Conservation (phyloP, 2,113 vertebrate species). For the Salvelinus fontinalis region DNA sequence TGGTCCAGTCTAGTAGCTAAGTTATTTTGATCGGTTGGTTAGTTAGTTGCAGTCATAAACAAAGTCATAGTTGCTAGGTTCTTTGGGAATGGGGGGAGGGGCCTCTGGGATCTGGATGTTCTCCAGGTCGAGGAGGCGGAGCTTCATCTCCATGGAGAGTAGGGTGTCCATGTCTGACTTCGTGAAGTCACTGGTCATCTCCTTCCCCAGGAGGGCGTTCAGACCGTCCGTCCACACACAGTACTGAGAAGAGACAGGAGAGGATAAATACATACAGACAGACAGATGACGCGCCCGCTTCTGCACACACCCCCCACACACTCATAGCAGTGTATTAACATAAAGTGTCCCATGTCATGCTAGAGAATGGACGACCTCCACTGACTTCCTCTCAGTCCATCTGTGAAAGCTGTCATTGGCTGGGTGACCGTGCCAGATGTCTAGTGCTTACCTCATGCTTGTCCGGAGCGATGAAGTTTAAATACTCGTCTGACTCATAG, state of each 20-base stretch:
- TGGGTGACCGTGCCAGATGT: background rate
- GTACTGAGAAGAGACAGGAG: conserved; percentile 75
- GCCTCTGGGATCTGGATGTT: conserved; percentile 99
- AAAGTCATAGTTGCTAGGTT: conserved; percentile 99
- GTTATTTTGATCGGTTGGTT: conserved; percentile 55
- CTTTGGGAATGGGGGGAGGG: conserved; percentile 97
- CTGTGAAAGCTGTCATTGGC: background rate
- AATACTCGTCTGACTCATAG: conserved; percentile 94
- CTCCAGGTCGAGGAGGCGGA: conserved; percentile 96
- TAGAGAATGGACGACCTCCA: too few relatives aligned
- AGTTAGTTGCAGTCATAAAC: conserved; percentile 96
- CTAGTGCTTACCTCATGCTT: conserved; percentile 91
- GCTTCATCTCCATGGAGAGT: conserved; percentile 99
- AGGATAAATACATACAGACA: background rate
- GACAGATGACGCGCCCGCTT: too few relatives aligned
- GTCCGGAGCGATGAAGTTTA: conserved; percentile 98
- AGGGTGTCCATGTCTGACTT: conserved; percentile 95
- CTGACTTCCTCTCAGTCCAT: background rate
- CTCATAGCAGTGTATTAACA: background rate
- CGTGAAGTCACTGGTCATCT: conserved; percentile 96
- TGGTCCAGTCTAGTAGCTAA: conserved; percentile 69
- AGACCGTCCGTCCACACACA: conserved; percentile 98
- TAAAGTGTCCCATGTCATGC: background rate
- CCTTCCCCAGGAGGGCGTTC: conserved; percentile 94
- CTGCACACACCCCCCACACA: background rate